Percentiles rank a stretch among this genome's conserved stretches.
phyloP scores from a whole-genome alignment of 2,113 vertebrate genomes.

The Neotoma lepida region DNA sequence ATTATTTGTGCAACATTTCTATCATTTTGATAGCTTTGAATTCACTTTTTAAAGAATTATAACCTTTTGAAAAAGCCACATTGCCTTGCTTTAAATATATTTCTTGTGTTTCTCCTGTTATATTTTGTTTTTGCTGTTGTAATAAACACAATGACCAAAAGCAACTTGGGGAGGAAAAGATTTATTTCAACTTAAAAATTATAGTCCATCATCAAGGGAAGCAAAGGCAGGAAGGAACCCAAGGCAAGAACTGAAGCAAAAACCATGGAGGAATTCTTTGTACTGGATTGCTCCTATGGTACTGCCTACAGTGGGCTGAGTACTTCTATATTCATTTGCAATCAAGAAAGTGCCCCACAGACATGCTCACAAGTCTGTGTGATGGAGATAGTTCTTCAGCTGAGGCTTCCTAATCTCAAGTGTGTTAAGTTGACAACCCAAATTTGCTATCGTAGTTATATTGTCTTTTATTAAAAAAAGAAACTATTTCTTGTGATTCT shows the following conservation, averaged over 20 bases:
- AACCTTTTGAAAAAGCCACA: not conserved
- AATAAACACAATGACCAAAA: not conserved
- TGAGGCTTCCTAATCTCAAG: not conserved
- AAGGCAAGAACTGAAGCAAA: not conserved
- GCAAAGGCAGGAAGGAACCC: not conserved
- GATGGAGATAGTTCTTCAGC: not conserved
- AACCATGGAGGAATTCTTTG: not conserved
- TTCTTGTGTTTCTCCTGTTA: not conserved
- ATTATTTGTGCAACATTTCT: not conserved
- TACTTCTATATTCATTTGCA: not conserved
- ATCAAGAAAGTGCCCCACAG: not conserved
- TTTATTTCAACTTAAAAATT: not conserved
- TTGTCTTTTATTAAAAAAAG: not conserved
- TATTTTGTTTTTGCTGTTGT: not conserved
- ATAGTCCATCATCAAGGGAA: not conserved
- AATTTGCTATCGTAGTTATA: not conserved
- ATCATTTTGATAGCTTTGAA: not conserved
- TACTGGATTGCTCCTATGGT: not conserved
- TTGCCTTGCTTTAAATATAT: not conserved
- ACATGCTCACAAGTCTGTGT: not conserved
- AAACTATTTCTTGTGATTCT: not conserved
- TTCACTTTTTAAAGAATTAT: not conserved
- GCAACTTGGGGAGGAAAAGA: not conserved
- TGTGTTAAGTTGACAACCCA: not conserved
- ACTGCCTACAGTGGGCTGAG: not conserved